Evolutionary conservation across 2,888 invertebrate species (phyloP), one percentile per base, ranked within the genome.

Genomic region (Drosophila koepferae): DNA sequence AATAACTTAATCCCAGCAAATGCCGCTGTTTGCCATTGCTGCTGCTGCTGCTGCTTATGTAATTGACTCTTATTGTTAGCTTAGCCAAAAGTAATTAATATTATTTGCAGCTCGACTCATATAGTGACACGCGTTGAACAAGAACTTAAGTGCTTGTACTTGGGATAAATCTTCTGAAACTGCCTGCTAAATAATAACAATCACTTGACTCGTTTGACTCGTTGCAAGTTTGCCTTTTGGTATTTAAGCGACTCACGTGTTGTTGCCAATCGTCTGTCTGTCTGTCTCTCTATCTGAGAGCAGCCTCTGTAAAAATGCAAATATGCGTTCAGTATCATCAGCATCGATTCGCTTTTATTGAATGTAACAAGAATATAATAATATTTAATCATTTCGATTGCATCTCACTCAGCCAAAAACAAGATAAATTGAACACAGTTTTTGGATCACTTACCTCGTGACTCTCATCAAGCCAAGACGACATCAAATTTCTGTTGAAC

Each of bases 201-300:
- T 34, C 53, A 60, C 53, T 63, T 68, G 60, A 80, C 81, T 83
- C 63, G 86, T 72, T 81, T 71, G 63, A 89, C 90, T 82, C 56
- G 88, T 86, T 86, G 65, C 74, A 73, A 72, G 55, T 64, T 36
- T 14, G 67, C 72, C 74, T 64, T 80, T 81, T 81, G 86, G 73
- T 76, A 80, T 82, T 90, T 86, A 61, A 49, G 66, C 49, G 49
- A 51, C 70, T 85, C 86, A 80, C 86, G 90, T 90, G 86, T 86
- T 77, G 67, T 89, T 73, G 63, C 51, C 60, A 43, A 49, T 41
- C 34, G 56, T 38, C 55, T 20, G 40, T 31, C 38, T 23, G 23
- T 4, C 23, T 23, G 3, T 23, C 23, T 23, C 23, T 23, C 23
- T 23, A 3, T 23, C 23, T 23, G 23, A 23, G 23, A 53, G 34